phyloP scores from a whole-genome alignment of 2,797 vertebrate genomes.

The Molossus molossus region DNA sequence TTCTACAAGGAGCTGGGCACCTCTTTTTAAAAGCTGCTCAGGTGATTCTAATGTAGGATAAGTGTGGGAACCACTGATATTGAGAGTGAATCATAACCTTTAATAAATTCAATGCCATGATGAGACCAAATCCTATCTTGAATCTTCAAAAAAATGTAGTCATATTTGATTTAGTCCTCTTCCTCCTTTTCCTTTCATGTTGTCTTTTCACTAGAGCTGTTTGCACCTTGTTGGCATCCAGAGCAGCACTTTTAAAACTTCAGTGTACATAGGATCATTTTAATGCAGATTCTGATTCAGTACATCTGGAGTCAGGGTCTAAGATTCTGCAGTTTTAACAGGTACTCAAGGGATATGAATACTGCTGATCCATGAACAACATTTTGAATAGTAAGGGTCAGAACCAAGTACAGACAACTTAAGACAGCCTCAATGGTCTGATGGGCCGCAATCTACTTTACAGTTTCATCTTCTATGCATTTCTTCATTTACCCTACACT shows the following conservation, averaged over 20 bases:
- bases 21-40: neutral
- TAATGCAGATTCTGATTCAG: constrained; percentile 36
- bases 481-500: neutral
- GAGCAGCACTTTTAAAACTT: neutral
- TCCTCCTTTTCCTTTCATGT: constrained; percentile 27
- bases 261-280: neutral
- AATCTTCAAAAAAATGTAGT: neutral
- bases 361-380: neutral
- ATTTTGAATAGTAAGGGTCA: constrained; percentile 3
- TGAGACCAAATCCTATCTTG: no score
- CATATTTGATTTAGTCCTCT: constrained; percentile 27
- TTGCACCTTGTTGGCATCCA: neutral
- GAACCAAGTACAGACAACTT: constrained; percentile 17
- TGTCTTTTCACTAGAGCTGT: constrained; percentile 12
- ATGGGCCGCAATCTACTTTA: neutral
- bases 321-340: neutral
- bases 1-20: constrained; percentile 11
- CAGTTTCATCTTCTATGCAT: neutral
- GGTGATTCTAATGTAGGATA: constrained; percentile 7
- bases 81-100: constrained; percentile 9
- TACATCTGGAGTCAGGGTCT: neutral
- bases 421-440: neutral
- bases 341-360: neutral
- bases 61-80: neutral
- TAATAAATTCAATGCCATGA: neutral